A percentile compares a stretch with the other conserved stretches of the same genome.
phyloP scores from a whole-genome alignment of 2,888 invertebrate genomes.

The Steromphala cineraria region DNA sequence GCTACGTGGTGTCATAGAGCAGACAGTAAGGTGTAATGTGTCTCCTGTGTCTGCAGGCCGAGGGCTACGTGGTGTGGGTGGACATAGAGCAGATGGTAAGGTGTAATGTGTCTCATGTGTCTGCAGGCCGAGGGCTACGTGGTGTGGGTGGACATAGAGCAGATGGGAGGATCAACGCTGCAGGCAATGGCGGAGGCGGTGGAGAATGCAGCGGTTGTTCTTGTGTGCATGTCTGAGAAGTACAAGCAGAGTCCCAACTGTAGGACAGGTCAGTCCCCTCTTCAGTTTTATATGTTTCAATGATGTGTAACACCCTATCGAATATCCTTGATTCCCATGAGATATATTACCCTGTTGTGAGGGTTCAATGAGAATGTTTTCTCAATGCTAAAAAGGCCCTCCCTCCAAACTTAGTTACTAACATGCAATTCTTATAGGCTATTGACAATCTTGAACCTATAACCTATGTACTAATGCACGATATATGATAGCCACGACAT shows the following conservation, averaged over 20 bases:
- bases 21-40: too few relatives aligned
- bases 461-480: too few relatives aligned
- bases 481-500: too few relatives aligned
- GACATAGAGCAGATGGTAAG: slow-evolving; percentile 60
- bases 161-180: slow-evolving; percentile 71
- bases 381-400: too few relatives aligned
- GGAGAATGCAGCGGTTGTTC: slow-evolving; percentile 68
- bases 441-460: too few relatives aligned
- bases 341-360: too few relatives aligned
- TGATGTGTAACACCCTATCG: background rate
- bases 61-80: slow-evolving; percentile 31
- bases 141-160: slow-evolving; percentile 73
- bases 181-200: slow-evolving; percentile 72
- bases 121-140: slow-evolving; percentile 60
- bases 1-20: too few relatives aligned
- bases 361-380: too few relatives aligned
- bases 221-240: slow-evolving; percentile 72
- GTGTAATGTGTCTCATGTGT: slow-evolving; percentile 38
- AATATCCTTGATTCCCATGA: too few relatives aligned
- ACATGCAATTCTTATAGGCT: too few relatives aligned
- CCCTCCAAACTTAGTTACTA: too few relatives aligned
- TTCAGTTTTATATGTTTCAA: too few relatives aligned
- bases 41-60: slow-evolving; percentile 38
- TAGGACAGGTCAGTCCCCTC: slow-evolving; percentile 59
- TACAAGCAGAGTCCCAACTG: slow-evolving; percentile 73